Evolutionary conservation across 2,113 vertebrate genomes (phyloP).

Genomic region (Festucalex cinctus): DNA sequence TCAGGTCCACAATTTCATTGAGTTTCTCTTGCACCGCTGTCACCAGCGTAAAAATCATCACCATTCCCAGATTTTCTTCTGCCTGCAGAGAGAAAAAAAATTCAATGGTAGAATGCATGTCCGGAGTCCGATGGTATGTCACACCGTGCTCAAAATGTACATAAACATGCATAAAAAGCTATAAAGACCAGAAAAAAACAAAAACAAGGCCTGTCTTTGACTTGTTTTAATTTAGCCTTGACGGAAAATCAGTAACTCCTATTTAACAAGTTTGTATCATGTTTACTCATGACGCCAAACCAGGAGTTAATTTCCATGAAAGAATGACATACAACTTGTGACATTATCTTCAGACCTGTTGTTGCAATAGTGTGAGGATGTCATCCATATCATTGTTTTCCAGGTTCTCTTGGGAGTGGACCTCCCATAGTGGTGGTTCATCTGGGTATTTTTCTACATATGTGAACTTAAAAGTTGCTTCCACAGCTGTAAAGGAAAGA

Average conservation of each 20-base stretch:
- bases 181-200: too few species aligned
- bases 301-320: neutral
- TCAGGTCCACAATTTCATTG: constrained; percentile 92
- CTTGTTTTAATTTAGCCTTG: neutral
- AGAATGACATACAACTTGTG: neutral
- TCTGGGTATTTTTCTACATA: constrained; percentile 94
- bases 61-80: constrained; percentile 95
- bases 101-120: neutral
- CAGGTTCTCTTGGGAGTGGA: constrained; percentile 90
- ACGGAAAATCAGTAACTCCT: neutral
- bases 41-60: constrained; percentile 97
- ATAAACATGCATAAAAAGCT: neutral
- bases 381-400: constrained; percentile 79
- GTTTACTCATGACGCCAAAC: neutral
- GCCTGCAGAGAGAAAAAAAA: constrained; percentile 70
- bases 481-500: constrained; percentile 76
- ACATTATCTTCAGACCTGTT: constrained; percentile 78
- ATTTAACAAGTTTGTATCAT: neutral
- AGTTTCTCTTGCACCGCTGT: constrained; percentile 95
- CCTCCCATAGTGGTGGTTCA: constrained; percentile 88
- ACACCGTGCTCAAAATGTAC: neutral
- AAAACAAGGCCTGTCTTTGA: neutral
- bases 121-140: neutral
- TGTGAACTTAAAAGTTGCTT: constrained; percentile 91
- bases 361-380: constrained; percentile 82